Evolutionary conservation across 2,797 vertebrate species (phyloP).

Genomic region (Trematocara caparti): DNA sequence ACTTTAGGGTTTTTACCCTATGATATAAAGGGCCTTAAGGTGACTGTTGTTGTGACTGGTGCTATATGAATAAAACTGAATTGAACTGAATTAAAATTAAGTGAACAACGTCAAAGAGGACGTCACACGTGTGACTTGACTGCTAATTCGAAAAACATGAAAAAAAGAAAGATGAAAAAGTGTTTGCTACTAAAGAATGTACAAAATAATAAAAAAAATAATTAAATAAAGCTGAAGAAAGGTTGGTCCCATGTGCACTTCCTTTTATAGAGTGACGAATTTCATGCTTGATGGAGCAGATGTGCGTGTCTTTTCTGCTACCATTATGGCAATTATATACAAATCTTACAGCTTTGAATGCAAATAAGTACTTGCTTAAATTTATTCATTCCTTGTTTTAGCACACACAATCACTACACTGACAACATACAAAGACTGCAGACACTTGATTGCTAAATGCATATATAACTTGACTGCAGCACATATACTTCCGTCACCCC

Average conservation of each 20-base stretch:
- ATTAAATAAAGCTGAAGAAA: background rate
- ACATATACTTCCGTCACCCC: background rate
- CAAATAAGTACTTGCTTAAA: conserved; percentile 30
- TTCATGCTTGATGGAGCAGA: conserved; percentile 24
- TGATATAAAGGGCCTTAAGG: background rate
- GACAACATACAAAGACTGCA: background rate
- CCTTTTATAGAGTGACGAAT: conserved; percentile 15
- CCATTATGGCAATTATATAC: conserved; percentile 30
- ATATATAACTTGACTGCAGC: background rate
- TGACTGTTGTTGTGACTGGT: background rate
- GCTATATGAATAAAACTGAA: background rate
- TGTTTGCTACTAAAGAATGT: background rate
- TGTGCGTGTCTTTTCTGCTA: background rate
- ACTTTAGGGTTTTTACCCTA: background rate
- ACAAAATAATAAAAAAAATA: background rate
- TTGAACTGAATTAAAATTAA: background rate
- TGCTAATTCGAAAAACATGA: background rate
- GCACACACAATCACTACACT: background rate
- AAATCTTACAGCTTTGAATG: conserved; percentile 41
- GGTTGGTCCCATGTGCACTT: background rate
- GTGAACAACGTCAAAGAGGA: background rate
- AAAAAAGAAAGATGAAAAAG: background rate
- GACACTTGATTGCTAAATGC: background rate
- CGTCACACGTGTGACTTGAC: background rate
- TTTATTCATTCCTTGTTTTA: conserved; percentile 11